Percentiles rank a stretch among this genome's conserved stretches.
Conservation (phyloP, 1,140 invertebrate genomes). For the Procambarus virginalis region DNA sequence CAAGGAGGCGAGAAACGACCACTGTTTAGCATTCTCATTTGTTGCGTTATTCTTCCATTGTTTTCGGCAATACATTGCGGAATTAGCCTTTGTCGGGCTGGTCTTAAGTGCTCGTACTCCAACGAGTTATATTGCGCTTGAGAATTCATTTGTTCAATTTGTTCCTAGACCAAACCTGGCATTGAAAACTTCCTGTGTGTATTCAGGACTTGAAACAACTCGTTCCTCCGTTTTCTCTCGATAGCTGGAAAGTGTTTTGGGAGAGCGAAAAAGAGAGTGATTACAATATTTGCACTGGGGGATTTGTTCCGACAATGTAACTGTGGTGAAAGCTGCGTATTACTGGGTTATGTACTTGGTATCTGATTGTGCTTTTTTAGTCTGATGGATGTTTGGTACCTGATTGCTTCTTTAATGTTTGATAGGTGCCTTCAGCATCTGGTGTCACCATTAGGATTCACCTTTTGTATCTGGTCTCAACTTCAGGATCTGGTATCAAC, state of each 20-base stretch:
- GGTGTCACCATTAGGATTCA: background rate
- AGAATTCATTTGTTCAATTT: background rate
- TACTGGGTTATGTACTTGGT: too few relatives aligned
- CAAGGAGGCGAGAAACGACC: background rate
- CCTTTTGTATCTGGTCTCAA: background rate
- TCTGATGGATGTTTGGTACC: too few relatives aligned
- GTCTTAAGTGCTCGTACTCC: background rate
- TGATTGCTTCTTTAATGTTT: background rate
- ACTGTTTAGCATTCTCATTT: conserved; percentile 28
- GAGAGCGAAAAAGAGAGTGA: background rate
- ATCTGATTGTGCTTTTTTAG: too few relatives aligned
- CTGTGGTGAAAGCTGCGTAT: too few relatives aligned
- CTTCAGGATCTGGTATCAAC: background rate
- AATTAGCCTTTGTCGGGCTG: background rate
- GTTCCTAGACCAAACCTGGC: background rate
- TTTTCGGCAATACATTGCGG: conserved; percentile 29
- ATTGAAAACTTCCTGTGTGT: background rate
- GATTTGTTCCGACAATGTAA: background rate
- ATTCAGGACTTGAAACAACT: background rate
- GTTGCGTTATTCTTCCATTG: conserved; percentile 23
- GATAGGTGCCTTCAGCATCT: background rate
- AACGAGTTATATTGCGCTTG: background rate
- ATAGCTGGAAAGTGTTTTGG: background rate
- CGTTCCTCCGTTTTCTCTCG: background rate
- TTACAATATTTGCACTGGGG: background rate